Evolutionary conservation across 2,888 invertebrate genomes (phyloP), one percentile per base, ranked within the genome.

Genomic region (Hoplodrina blanda): DNA sequence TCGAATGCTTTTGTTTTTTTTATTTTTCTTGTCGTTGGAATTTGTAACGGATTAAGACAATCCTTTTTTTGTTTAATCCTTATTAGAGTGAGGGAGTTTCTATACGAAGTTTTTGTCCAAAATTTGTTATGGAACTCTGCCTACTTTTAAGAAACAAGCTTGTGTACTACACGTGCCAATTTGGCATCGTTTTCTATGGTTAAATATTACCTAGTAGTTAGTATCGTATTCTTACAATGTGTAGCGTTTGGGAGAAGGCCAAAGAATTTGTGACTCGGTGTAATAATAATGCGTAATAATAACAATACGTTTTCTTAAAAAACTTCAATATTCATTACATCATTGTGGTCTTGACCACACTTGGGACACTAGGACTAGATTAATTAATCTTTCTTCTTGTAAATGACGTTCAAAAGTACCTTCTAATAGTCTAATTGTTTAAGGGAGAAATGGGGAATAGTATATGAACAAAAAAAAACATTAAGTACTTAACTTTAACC

Each of bases 181-280:
- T 70, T 76, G 76, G 64, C 70, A 70, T 62, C 44, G 10, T 1
- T 56, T 55, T 49, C 52, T 57, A 70, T 44, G 33, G 53, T 64
- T 50, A 64, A 69, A 56, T 56, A 66, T 53, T 54, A 62, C n/a
- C 5, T 49, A 57, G 41, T 54, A 62, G 20, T 55, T 30, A 61
- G 44, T 66, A 46, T 41, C 7, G 37, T 50, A 52, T 71, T 62
- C 54, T 63, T 55, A 63, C 62, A 72, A 76, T 56, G 54, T 76
- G 57, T 62, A 19, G 41, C 17, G 41, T 66, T 76, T 76, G 76
- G 77, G 62, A n/a, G 19, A 56, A 63, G 33, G 77, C 72, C 77
- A 76, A 67, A 67, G 30, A 66, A 67, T 77, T 66, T 76, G 6
- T 61, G 20, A 17, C 33, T 59, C 10, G 20, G 17, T 56, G 1